Evolutionary conservation across 2,113 vertebrate genomes (phyloP).

Genomic region (Paralichthys olivaceus): DNA sequence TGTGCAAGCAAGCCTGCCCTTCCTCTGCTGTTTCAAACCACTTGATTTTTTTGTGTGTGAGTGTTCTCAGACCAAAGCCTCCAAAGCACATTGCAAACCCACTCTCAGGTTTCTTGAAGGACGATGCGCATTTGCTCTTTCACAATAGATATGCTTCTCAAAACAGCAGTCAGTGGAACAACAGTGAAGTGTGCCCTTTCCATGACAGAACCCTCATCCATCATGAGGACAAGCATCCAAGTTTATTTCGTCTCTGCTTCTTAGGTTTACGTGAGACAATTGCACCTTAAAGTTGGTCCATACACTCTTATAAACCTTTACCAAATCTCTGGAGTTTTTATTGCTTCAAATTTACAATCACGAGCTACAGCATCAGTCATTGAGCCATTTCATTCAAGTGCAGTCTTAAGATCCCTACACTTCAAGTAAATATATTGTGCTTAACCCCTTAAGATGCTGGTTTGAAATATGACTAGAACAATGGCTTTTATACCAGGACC

Average conservation of each 20-base stretch:
- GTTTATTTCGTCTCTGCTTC: conserved; percentile 73
- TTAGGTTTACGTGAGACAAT: conserved; percentile 69
- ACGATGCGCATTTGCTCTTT: conserved; percentile 70
- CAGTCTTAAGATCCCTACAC: not conserved
- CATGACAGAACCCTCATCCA: conserved; percentile 74
- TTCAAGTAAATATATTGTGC: not conserved
- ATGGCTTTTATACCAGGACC: no score
- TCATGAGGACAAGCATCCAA: conserved; percentile 73
- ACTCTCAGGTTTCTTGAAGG: conserved; percentile 61
- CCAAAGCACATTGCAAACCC: conserved; percentile 65
- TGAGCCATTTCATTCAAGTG: conserved; percentile 28
- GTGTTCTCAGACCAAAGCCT: conserved; percentile 25
- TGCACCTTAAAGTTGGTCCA: conserved; percentile 47
- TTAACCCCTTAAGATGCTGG: no score
- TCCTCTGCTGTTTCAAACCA: conserved; percentile 36
- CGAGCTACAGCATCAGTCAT: not conserved
- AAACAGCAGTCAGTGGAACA: conserved; percentile 73
- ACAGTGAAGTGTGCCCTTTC: conserved; percentile 76
- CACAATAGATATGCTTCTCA: conserved; percentile 75
- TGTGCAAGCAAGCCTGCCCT: conserved; percentile 50
- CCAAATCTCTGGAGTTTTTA: conserved; percentile 19
- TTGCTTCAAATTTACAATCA: conserved; percentile 22
- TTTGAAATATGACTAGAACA: no score
- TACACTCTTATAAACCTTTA: conserved; percentile 34
- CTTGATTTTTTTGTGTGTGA: conserved; percentile 25